These are phyloP conservation scores for Trileptium ribeirensis DNA, from an alignment of 2,888 invertebrate species.

Conservation along the genomic window DNA sequence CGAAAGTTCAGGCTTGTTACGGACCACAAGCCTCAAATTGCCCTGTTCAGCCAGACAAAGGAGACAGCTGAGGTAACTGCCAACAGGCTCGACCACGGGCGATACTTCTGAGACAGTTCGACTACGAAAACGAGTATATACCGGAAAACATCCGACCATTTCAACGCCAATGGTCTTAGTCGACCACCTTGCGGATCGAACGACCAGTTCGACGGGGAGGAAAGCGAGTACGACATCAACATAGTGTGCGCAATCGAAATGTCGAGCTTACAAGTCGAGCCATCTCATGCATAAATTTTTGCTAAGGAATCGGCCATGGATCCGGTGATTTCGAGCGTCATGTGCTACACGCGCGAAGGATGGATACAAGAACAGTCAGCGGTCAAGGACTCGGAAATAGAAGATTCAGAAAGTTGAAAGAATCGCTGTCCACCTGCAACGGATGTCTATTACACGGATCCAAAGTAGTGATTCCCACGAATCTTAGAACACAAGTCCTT, in stretches of 20 bases:
- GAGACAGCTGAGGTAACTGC: slow-evolving; percentile 23
- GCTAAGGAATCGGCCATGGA: neutral
- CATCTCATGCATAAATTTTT: neutral
- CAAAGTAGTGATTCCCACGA: neutral
- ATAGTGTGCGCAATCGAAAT: slow-evolving; percentile 1
- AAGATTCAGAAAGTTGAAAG: neutral
- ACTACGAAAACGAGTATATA: slow-evolving; percentile 10
- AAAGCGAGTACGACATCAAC: slow-evolving; percentile 17
- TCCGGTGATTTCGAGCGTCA: neutral
- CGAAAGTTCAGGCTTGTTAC: neutral
- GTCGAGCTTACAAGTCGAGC: neutral
- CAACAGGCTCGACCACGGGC: slow-evolving; percentile 29
- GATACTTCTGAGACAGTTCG: slow-evolving; percentile 9
- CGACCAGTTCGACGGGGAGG: slow-evolving; percentile 25
- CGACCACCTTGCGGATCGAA: slow-evolving; percentile 18
- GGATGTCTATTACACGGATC: slow-evolving; percentile 32
- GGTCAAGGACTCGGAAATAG: neutral
- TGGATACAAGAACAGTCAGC: neutral
- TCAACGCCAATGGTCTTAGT: slow-evolving; percentile 34
- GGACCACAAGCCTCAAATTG: neutral
- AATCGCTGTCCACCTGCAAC: slow-evolving; percentile 26
- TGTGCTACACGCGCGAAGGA: slow-evolving; percentile 8
- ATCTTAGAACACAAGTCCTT: neutral
- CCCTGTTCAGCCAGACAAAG: slow-evolving; percentile 21
- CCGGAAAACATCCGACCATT: slow-evolving; percentile 21